These are phyloP conservation scores for Zaprionus capensis DNA, from an alignment of 1,140 invertebrate genomes.

Conservation along the genomic window DNA sequence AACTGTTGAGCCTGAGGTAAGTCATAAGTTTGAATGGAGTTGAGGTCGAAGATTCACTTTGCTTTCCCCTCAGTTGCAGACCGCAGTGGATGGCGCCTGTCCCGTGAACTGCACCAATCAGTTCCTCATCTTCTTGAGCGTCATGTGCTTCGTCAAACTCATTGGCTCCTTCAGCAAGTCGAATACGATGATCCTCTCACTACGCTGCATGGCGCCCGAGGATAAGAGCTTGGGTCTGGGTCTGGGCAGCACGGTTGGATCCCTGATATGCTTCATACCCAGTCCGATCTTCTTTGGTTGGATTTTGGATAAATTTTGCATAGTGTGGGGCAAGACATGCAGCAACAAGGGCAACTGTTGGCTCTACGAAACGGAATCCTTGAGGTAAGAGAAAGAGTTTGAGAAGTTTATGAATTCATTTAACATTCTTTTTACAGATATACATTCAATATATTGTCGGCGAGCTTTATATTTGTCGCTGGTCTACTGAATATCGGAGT, in stretches of 20 bases:
- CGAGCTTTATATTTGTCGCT: conserved; percentile 87
- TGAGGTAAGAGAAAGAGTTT: conserved; percentile 84
- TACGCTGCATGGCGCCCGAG: conserved; percentile 88
- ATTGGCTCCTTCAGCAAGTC: conserved; percentile 88
- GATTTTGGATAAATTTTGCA: conserved; percentile 88
- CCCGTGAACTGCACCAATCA: conserved; percentile 87
- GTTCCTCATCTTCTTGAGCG: conserved; percentile 87
- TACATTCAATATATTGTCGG: conserved; percentile 87
- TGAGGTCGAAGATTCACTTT: too few relatives aligned
- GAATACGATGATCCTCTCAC: conserved; percentile 88
- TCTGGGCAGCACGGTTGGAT: conserved; percentile 87
- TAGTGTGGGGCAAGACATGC: conserved; percentile 91
- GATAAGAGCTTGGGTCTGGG: conserved; percentile 89
- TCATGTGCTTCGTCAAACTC: conserved; percentile 88
- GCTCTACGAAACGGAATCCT: conserved; percentile 88
- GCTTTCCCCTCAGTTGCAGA: conserved; percentile 19
- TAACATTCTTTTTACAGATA: conserved; percentile 72
- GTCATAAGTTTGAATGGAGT: not conserved
- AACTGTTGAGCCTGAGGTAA: conserved; percentile 10
- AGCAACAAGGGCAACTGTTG: conserved; percentile 89
- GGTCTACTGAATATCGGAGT: conserved; percentile 87
- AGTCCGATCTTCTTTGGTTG: conserved; percentile 90
- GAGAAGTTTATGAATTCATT: not conserved
- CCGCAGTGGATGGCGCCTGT: conserved; percentile 86
- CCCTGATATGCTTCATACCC: conserved; percentile 89